These are phyloP conservation scores for Zaprionus bogoriensis DNA, from an alignment of 2,888 invertebrate species.

Conservation along the genomic window DNA sequence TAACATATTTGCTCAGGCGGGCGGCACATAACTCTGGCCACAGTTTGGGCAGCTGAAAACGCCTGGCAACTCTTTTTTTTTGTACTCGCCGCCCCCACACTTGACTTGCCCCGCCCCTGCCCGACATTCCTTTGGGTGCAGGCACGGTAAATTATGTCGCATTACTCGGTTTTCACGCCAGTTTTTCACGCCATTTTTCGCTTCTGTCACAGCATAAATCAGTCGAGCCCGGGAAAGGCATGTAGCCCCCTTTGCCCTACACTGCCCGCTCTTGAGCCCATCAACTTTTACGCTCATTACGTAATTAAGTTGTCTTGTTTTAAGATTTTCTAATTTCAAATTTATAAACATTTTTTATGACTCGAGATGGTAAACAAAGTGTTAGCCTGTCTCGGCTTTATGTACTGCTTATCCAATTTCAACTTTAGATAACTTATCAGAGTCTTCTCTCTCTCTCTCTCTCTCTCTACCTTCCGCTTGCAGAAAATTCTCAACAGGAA, in stretches of 20 bases:
- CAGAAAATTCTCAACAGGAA: constrained; percentile 13
- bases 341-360: constrained; percentile 54
- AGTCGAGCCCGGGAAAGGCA: constrained; percentile 21
- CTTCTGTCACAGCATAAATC: constrained; percentile 58
- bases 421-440: constrained; percentile 35
- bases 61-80: constrained; percentile 37
- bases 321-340: constrained; percentile 68
- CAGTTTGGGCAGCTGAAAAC: constrained; percentile 50
- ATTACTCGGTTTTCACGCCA: constrained; percentile 34
- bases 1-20: constrained; percentile 67
- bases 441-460: constrained; percentile 14
- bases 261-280: constrained; percentile 15
- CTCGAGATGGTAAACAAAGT: constrained; percentile 15
- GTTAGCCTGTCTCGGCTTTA: constrained; percentile 5
- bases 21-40: constrained; percentile 62
- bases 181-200: constrained; percentile 52
- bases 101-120: constrained; percentile 14
- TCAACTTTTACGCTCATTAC: constrained; percentile 60
- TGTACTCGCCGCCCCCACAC: constrained; percentile 14
- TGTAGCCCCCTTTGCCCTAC: background rate
- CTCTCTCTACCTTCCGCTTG: constrained; percentile 52
- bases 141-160: constrained; percentile 70
- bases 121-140: constrained; percentile 25
- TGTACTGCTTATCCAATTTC: constrained; percentile 21
- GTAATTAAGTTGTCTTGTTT: constrained; percentile 65